phyloP scores from a whole-genome alignment of 2,888 invertebrate species.

The Cryptosula pallasiana region DNA sequence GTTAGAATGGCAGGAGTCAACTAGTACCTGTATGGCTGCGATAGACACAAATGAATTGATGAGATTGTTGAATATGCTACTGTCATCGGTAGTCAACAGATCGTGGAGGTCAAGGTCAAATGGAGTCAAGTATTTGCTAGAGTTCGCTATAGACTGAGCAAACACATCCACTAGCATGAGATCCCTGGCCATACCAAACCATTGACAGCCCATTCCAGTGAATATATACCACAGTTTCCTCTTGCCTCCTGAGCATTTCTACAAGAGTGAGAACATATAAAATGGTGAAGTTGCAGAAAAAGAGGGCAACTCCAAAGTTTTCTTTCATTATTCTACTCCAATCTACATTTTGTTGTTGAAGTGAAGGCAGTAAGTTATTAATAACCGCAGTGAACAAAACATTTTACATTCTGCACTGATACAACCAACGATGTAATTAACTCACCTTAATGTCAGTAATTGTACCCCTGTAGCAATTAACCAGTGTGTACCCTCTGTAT shows the following conservation, averaged over 20 bases:
- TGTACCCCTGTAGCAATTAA: conserved; percentile 55
- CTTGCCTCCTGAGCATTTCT: conserved; percentile 57
- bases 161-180: conserved; percentile 79
- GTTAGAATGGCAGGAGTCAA: too few species aligned
- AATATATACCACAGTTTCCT: conserved; percentile 91
- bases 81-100: conserved; percentile 71
- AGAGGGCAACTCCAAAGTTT: not conserved
- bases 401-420: too few species aligned
- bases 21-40: conserved; percentile 77
- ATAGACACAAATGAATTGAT: conserved; percentile 87
- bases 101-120: conserved; percentile 78
- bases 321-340: not conserved
- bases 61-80: conserved; percentile 75
- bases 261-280: conserved; percentile 64
- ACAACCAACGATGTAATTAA: too few species aligned
- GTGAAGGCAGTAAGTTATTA: too few species aligned
- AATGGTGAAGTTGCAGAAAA: not conserved
- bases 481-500: conserved; percentile 74
- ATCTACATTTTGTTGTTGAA: not conserved
- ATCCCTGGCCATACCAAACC: conserved; percentile 88
- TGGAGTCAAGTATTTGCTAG: conserved; percentile 70
- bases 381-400: too few species aligned
- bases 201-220: conserved; percentile 97
- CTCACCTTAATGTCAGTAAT: not conserved
- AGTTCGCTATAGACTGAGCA: conserved; percentile 69